Base-by-base conservation (phyloP, 2,797 vertebrate species). In the Oophaga sylvatica region DNA sequence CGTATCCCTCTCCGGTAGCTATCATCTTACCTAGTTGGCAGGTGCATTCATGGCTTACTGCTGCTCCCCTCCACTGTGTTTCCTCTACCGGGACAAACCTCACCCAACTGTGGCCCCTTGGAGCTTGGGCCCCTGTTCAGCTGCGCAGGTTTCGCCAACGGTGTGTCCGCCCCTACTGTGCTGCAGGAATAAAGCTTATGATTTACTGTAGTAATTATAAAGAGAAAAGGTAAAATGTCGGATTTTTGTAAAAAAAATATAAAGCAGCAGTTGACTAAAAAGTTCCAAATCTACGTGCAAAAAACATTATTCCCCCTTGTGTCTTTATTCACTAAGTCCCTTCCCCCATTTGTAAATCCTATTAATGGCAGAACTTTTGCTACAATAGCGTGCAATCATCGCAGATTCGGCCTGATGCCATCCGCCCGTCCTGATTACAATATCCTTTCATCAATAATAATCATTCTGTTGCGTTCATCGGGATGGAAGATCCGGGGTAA, bases 381-480 rank as follows among this genome's bases (percentile, higher is more conserved):
- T 15, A 59, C 57, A 59, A 17, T 15, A 16, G 10, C 6, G 1
- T 13, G 71, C 71, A 75, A 75, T 75, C 71, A 75, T 31, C 0
- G 41, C 71, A 13, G 41, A 48, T 48, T 75, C 41, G 71, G 19
- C 41, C 68, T 19, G 67, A 31, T 70, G 67, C 13, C 35, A 17
- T 73, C 71, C 71, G 71, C 71, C 20, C 35, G 71, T 48, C 71
- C 71, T 48, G 71, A 75, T 75, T 75, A 75, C 3, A 48, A 75
- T 48, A 48, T 75, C 41, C 70, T 75, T 20, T 20, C 71, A 75
- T 75, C 71, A 75, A 73, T 75, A 75, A 48, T 75, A 75, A 75
- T 75, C 41, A 41, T 71, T 16, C 31, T 15, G 2, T 71, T 48
- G 71, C 48, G 71, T 73, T 20, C 71, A n/a, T 75, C 19, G 20